Evolutionary conservation across 2,113 vertebrate species (phyloP).

Genomic region (Sorex araneus): DNA sequence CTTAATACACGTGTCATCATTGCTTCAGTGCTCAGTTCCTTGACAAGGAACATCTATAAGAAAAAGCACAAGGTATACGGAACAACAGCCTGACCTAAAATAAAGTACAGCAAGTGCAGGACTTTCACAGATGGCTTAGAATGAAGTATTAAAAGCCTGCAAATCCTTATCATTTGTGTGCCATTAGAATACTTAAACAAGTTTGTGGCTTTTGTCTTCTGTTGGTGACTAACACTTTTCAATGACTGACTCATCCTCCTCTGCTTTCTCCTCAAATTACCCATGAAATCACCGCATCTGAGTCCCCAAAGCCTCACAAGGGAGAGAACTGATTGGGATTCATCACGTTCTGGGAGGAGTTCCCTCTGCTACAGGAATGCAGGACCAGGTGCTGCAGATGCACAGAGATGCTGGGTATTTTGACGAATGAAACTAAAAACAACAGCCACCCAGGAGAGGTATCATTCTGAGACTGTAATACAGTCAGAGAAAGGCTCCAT

Average conservation of each 20-base stretch:
- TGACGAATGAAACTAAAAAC: neutral
- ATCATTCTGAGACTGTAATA: neutral
- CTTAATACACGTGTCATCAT: neutral
- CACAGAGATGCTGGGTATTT: neutral
- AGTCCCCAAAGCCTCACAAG: neutral
- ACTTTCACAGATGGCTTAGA: neutral
- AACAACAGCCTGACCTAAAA: neutral
- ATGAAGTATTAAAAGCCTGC: neutral
- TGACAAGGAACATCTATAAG: neutral
- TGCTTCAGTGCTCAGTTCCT: neutral
- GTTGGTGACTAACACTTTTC: neutral
- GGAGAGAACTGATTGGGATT: neutral
- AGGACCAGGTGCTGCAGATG: neutral
- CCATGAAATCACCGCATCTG: neutral
- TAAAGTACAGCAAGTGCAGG: neutral
- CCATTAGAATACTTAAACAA: constrained; percentile 30
- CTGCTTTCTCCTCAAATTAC: constrained; percentile 40
- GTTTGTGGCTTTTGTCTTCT: neutral
- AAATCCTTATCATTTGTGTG: neutral
- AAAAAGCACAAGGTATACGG: neutral
- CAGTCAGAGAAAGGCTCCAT: neutral
- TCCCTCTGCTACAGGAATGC: neutral
- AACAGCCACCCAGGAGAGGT: neutral
- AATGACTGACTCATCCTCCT: neutral
- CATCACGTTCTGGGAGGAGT: neutral